Conservation (phyloP, 35 echinoderm and acorn worm species). For the Eucidaris tribuloides region DNA sequence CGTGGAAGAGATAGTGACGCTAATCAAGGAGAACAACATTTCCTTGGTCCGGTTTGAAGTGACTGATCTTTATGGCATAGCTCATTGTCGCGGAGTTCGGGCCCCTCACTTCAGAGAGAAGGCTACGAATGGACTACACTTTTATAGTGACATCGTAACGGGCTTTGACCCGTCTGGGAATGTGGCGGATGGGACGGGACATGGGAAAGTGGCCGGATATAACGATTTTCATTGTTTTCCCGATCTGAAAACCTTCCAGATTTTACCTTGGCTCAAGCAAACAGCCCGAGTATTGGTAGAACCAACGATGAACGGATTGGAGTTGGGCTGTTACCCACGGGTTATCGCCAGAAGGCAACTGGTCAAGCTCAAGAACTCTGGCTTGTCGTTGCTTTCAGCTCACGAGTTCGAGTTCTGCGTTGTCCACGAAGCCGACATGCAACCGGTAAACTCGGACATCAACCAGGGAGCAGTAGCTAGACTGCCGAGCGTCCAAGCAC, state of each 20-base stretch:
- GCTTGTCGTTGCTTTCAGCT: conserved; percentile 55
- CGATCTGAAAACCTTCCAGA: conserved; percentile 53
- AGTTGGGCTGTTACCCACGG: conserved; percentile 33
- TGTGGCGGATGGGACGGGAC: conserved; percentile 3
- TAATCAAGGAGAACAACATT: conserved; percentile 29
- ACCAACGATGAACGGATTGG: conserved; percentile 28
- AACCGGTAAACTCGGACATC: conserved; percentile 18
- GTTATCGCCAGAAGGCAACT: conserved; percentile 45
- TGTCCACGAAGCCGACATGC: conserved; percentile 26
- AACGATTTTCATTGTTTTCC: conserved; percentile 52
- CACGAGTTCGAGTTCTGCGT: conserved; percentile 73
- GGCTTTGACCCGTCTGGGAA: conserved; percentile 23
- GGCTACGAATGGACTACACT: conserved; percentile 45
- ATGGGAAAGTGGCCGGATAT: not conserved
- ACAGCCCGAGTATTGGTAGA: conserved; percentile 43
- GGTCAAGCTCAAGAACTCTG: conserved; percentile 45
- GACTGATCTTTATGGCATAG: conserved; percentile 51
- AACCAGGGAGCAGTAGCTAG: conserved; percentile 1
- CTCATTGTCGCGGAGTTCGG: conserved; percentile 49
- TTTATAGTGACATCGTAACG: conserved; percentile 8
- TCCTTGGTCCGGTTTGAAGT: conserved; percentile 67
- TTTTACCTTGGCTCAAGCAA: conserved; percentile 60
- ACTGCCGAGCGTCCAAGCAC: conserved; percentile 2
- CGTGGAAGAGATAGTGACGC: conserved; percentile 32
- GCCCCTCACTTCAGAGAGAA: conserved; percentile 60